phyloP scores from a whole-genome alignment of 2,888 invertebrate genomes.

The Saturnia pavonia region DNA sequence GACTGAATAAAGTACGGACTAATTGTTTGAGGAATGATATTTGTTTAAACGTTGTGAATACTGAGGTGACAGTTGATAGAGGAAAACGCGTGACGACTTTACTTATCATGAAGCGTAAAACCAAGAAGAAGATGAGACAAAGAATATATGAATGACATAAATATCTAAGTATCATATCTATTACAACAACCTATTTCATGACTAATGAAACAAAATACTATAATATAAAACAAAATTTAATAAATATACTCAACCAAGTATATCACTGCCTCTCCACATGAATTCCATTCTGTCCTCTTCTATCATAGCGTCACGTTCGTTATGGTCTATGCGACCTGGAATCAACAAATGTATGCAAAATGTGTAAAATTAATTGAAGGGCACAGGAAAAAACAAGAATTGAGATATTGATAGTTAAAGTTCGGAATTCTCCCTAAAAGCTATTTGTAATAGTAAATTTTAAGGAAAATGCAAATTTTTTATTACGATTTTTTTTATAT shows the following conservation, averaged over 20 bases:
- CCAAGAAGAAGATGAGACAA: too few species aligned
- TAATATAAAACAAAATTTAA: not conserved
- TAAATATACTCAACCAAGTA: slow-evolving; percentile 59
- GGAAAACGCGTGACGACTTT: too few species aligned
- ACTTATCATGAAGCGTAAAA: too few species aligned
- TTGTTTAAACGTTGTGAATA: not conserved
- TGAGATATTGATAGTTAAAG: too few species aligned
- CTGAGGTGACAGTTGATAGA: too few species aligned
- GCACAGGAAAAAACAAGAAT: too few species aligned
- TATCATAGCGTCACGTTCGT: slow-evolving; percentile 82
- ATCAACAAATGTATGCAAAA: slow-evolving; percentile 6
- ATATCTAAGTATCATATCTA: not conserved
- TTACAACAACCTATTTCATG: not conserved
- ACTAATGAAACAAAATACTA: not conserved
- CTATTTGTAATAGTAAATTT: too few species aligned
- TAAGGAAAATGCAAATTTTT: too few species aligned
- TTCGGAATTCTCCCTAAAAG: too few species aligned
- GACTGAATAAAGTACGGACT: not conserved
- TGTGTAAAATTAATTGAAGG: too few species aligned
- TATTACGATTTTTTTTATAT: too few species aligned
- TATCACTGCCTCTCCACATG: slow-evolving; percentile 85
- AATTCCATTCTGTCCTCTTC: slow-evolving; percentile 84
- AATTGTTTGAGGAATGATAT: not conserved
- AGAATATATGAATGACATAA: too few species aligned
- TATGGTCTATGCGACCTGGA: slow-evolving; percentile 83